Conservation (phyloP, 2,888 invertebrate genomes). For the Spodoptera picta region DNA sequence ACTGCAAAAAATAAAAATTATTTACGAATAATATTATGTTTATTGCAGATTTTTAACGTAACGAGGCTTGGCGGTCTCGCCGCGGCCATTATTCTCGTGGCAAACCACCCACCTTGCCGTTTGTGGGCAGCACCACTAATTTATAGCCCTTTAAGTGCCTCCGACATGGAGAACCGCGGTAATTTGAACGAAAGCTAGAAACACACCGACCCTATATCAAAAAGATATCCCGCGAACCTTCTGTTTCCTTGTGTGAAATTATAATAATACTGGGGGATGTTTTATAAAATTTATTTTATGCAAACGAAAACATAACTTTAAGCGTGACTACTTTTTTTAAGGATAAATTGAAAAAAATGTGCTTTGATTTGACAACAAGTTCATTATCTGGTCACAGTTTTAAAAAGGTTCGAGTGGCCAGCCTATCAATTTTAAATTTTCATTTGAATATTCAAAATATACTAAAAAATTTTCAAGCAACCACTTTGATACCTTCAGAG, state of each 20-base stretch:
- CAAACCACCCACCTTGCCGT: constrained; percentile 82
- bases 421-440: constrained; percentile 11
- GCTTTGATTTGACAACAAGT: constrained; percentile 11
- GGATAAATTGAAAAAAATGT: background rate
- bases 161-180: constrained; percentile 71
- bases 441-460: constrained; percentile 18
- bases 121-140: constrained; percentile 85
- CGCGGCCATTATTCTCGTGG: constrained; percentile 82
- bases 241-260: constrained; percentile 13
- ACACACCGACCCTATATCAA: constrained; percentile 56
- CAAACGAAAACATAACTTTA: background rate
- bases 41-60: constrained; percentile 70
- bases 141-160: constrained; percentile 85
- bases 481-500: constrained; percentile 55
- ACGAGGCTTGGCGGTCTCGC: constrained; percentile 71
- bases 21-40: constrained; percentile 46
- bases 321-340: background rate
- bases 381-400: constrained; percentile 14
- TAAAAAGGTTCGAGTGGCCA: background rate
- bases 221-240: constrained; percentile 37
- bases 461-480: constrained; percentile 57
- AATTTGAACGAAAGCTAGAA: constrained; percentile 77
- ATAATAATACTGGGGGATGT: constrained; percentile 27
- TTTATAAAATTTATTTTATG: constrained; percentile 24
- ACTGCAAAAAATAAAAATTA: constrained; percentile 34